Evolutionary conservation across 2,113 vertebrate genomes (phyloP), one percentile per base, ranked within the genome.

Genomic region (Pheucticus melanocephalus): DNA sequence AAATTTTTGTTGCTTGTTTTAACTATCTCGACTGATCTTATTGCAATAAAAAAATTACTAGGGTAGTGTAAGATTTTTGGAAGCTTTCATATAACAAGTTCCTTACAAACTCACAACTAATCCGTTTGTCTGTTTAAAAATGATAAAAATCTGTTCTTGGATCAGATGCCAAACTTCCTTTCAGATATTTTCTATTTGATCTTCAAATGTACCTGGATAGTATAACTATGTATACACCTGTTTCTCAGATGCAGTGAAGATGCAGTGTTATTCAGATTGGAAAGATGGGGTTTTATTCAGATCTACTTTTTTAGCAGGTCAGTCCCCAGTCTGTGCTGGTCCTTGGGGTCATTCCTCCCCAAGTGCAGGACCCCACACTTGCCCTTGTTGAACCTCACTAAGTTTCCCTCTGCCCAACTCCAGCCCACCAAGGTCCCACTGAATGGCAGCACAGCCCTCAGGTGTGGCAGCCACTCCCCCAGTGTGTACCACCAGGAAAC

Each of bases 1-100:
- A 84, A 92, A 56, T 93, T 85, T 93, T 70, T 91, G 18, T 82
- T 59, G 20, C 27, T 76, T 78, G 22, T 61, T 95, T 81, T 87
- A 68, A 86, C 40, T 89, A 39, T 54, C 50, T 70, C 20, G 0
- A n/a, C 27, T 85, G 47, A 73, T 42, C 24, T 69, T 30, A 37
- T 3, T 42, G 42, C 57, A 53, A 63, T 71, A 44, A 61, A 92
- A 82, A 82, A 50, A 1, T 17, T 61, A 37, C 22, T 37, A 45
- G 22, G 4, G 4, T 48, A 33, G 8, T 4, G 11, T 40, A 68
- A 33, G 35, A 65, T 63, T 82, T 93, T 47, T 92, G 24, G 17
- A 84, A 75, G 24, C 4, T 75, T 91, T 53, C 37, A 65, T 15
- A 8, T 44, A 64, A 54, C 25, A 48, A 77, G 25, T 37, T 81